Base-by-base conservation (phyloP, 1,140 invertebrate genomes). In the Calosoma granatense region DNA sequence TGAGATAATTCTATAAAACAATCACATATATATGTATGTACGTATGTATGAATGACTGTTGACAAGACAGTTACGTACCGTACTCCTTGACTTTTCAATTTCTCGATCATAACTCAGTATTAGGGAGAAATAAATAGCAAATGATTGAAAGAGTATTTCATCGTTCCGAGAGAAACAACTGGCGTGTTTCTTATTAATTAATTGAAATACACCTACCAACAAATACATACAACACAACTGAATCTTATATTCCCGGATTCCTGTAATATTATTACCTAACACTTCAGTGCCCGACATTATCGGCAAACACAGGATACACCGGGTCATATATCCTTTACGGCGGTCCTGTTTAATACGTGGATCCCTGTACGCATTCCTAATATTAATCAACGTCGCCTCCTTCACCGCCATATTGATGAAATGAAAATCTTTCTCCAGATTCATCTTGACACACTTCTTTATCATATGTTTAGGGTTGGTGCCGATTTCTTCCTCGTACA, bases 401-500 rank as follows among this genome's bases (percentile, higher is more conserved):
- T 70, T 63, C 0, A 75, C 76, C 0, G 78, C 78, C 0, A 72
- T 56, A 9, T 73, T 72, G 0, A 75, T 74, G 52, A 78, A 74
- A 3, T 72, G 72, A 22, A 68, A 64, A 22, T 78, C 76, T 60
- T 67, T 63, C 2, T 64, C 65, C 21, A 81, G 61, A 47, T 75
- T 74, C 15, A 78, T 64, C 67, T 76, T 76, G 2, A 71, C 59
- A 53, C 74, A 76, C 60, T 77, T 77, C 51, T 68, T 72, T 1
- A 64, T 64, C 19, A 64, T 63, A 57, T 17, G 51, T 14, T 56
- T 58, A 14, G 54, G 72, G 66, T 0, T 56, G 17, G 12, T 67
- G 23, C 63, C 61, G 66, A 77, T 74, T 1, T 76, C 76, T 62
- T 80, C 78, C 22, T 79, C 78, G 70, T 75, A 79, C 62, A 77